These are phyloP conservation scores for Okamejei kenojei DNA, from an alignment of 2,797 vertebrate genomes.

Conservation along the genomic window DNA sequence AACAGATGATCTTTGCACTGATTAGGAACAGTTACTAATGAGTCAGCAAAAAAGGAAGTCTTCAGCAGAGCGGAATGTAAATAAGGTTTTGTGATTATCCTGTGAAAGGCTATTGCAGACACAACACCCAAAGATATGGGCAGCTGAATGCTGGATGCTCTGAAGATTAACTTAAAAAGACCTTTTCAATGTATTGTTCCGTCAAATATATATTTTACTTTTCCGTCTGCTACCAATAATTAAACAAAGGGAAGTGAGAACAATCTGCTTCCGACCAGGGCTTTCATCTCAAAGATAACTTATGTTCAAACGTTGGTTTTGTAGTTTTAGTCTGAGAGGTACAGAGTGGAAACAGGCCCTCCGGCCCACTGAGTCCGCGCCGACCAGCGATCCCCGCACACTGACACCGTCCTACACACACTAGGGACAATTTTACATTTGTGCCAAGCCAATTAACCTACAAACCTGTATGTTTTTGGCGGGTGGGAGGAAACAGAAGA, in stretches of 20 bases:
- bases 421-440: too few species aligned
- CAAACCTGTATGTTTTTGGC: too few species aligned
- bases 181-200: constrained; percentile 4
- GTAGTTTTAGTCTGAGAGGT: too few species aligned
- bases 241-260: not conserved
- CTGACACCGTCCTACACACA: too few species aligned
- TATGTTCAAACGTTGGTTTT: not conserved
- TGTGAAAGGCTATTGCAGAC: constrained; percentile 17
- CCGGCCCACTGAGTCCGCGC: too few species aligned
- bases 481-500: too few species aligned
- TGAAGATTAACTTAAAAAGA: not conserved
- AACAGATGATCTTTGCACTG: not conserved
- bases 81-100: constrained; percentile 15
- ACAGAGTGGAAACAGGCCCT: too few species aligned
- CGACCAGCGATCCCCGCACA: too few species aligned
- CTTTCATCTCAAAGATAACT: not conserved
- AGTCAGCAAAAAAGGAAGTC: not conserved
- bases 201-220: constrained; percentile 16
- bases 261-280: not conserved
- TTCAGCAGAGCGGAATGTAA: not conserved
- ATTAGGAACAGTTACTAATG: not conserved
- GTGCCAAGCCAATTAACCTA: too few species aligned
- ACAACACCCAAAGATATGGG: not conserved
- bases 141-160: not conserved
- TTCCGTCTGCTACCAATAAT: constrained; percentile 6